These are phyloP conservation scores for Podarcis lilfordi DNA, from an alignment of 2,797 vertebrate species.

Conservation along the genomic window DNA sequence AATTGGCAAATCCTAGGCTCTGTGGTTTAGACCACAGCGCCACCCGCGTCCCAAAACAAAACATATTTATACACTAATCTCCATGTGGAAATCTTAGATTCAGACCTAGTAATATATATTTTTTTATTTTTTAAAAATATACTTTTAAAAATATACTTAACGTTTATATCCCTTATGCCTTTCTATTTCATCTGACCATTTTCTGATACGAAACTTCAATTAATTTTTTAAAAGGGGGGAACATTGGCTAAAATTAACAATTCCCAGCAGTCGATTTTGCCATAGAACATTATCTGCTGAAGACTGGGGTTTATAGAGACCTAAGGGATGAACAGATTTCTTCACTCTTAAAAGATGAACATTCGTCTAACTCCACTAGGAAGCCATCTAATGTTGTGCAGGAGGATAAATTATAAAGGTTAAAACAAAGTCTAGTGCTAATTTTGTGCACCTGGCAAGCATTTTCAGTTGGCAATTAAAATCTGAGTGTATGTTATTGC, in stretches of 20 bases:
- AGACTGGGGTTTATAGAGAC: neutral
- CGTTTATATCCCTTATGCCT: neutral
- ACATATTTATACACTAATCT: neutral
- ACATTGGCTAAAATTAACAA: neutral
- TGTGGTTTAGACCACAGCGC: too few relatives aligned
- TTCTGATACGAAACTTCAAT: neutral
- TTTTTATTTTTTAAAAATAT: neutral
- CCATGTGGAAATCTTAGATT: neutral
- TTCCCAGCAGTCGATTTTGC: neutral
- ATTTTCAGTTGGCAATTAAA: neutral
- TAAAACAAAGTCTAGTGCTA: neutral
- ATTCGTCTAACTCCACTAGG: neutral
- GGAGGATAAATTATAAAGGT: neutral
- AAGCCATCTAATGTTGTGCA: neutral
- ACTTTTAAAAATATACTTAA: too few relatives aligned
- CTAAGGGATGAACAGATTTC: neutral
- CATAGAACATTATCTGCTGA: neutral
- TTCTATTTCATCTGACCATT: neutral
- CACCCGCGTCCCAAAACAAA: neutral
- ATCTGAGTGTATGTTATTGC: neutral
- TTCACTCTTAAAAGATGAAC: neutral
- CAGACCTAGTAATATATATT: neutral
- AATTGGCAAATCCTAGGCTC: too few relatives aligned
- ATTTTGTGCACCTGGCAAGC: slow-evolving; percentile 2
- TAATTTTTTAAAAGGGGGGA: neutral